A percentile compares a stretch with the other conserved stretches of the same genome.
Evolutionary conservation across 2,888 invertebrate species (phyloP).

Genomic region (Psylliodes chrysocephalus): DNA sequence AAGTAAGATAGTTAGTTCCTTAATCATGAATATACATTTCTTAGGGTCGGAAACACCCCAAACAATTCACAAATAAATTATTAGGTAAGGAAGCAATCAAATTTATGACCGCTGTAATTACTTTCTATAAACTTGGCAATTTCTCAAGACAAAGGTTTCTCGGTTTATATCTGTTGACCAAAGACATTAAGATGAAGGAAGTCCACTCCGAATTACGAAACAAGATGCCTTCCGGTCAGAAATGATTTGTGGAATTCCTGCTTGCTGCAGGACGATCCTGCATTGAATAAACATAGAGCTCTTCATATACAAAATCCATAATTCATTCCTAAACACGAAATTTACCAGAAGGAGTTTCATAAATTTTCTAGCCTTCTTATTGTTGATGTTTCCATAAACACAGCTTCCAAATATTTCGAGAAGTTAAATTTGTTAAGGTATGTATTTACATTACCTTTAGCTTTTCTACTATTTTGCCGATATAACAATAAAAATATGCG

Average conservation of each 20-base stretch:
- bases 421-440: no score
- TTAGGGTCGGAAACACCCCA: conserved; percentile 12
- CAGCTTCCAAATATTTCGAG: no score
- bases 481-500: no score
- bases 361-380: no score
- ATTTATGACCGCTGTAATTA: conserved; percentile 12
- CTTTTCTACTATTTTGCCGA: no score
- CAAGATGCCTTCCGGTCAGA: conserved; percentile 57
- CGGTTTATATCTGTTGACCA: conserved; percentile 3
- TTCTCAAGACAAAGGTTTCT: conserved; percentile 23
- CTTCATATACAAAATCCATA: no score
- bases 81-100: conserved; percentile 16
- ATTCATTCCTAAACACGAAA: no score
- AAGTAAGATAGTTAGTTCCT: neutral
- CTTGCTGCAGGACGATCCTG: neutral
- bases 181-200: conserved; percentile 52
- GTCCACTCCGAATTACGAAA: conserved; percentile 54
- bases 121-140: neutral
- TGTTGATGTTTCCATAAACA: no score
- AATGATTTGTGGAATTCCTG: conserved; percentile 19
- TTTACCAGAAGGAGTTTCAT: no score
- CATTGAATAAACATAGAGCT: neutral
- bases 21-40: conserved; percentile 2
- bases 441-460: no score
- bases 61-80: conserved; percentile 4